Percentiles rank a stretch among this genome's conserved stretches.
phyloP scores from a whole-genome alignment of 1,140 invertebrate genomes.

The Alviniconcha marisindica region DNA sequence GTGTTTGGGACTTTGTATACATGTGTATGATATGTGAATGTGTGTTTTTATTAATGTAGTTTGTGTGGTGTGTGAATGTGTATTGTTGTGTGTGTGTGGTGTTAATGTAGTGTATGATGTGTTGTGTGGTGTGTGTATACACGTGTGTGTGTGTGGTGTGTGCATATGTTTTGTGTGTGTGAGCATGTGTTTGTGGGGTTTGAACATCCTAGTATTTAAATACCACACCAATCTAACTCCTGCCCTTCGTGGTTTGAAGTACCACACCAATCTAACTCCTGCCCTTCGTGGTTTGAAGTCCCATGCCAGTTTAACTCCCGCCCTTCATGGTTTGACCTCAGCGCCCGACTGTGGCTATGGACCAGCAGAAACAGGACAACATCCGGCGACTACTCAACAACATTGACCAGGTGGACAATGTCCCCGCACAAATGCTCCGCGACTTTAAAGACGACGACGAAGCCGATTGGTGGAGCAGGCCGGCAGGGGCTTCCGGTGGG shows the following conservation, averaged over 20 bases:
- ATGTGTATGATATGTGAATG: too few species aligned
- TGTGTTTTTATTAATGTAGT: too few species aligned
- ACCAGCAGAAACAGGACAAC: conserved; percentile 48
- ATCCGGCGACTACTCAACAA: conserved; percentile 56
- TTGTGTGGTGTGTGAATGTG: too few species aligned
- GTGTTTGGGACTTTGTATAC: too few species aligned
- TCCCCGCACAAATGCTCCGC: conserved; percentile 40
- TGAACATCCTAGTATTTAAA: neutral
- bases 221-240: too few species aligned
- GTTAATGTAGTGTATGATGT: too few species aligned
- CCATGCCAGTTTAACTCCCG: neutral
- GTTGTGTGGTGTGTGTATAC: too few species aligned
- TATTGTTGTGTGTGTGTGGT: too few species aligned
- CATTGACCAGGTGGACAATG: conserved; percentile 44
- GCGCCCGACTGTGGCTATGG: conserved; percentile 50
- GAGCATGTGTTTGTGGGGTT: neutral
- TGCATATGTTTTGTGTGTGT: neutral
- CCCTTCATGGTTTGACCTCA: conserved; percentile 11
- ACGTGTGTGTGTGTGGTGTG: too few species aligned
- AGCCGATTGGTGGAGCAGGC: conserved; percentile 9
- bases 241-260: too few species aligned
- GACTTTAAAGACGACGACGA: conserved; percentile 11
- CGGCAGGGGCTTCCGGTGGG: neutral
- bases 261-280: too few species aligned
- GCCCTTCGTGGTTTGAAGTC: neutral